These are phyloP conservation scores for Microtus agrestis DNA, from an alignment of 2,797 vertebrate genomes.

Conservation along the genomic window DNA sequence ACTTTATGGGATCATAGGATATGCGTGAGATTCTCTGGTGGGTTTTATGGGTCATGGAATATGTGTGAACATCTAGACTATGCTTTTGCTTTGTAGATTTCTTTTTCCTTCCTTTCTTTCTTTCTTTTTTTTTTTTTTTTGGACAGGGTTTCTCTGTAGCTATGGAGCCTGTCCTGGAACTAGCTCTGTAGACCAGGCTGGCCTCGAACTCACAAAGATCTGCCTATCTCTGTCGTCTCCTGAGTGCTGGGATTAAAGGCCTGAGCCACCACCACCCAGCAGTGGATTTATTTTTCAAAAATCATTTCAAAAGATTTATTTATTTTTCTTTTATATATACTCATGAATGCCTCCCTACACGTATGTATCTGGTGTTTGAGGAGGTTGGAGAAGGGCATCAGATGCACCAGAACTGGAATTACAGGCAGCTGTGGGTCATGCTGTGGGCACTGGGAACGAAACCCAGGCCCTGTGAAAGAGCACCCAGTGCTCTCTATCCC, in stretches of 20 bases:
- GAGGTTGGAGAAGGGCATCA: neutral
- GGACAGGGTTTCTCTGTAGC: too few species aligned
- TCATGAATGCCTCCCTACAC: neutral
- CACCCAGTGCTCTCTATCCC: neutral
- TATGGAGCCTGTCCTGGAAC: too few species aligned
- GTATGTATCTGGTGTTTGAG: neutral
- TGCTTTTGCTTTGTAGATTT: constrained; percentile 34
- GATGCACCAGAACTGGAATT: neutral
- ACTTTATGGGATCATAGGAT: neutral
- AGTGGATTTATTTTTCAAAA: neutral
- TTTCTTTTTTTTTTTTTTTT: too few species aligned
- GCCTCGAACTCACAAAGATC: too few species aligned
- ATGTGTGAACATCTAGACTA: neutral
- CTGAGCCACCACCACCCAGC: too few species aligned
- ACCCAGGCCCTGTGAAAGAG: neutral
- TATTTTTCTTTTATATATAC: neutral
- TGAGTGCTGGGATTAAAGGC: too few species aligned
- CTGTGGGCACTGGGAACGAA: neutral
- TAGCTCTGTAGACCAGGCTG: too few species aligned
- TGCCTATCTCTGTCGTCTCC: too few species aligned
- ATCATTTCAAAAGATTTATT: neutral
- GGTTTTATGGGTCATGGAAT: neutral
- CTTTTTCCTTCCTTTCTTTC: too few species aligned
- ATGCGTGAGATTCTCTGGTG: neutral
- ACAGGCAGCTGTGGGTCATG: neutral